Conservation (phyloP, 2,888 invertebrate genomes). For the Crioceris asparagi region DNA sequence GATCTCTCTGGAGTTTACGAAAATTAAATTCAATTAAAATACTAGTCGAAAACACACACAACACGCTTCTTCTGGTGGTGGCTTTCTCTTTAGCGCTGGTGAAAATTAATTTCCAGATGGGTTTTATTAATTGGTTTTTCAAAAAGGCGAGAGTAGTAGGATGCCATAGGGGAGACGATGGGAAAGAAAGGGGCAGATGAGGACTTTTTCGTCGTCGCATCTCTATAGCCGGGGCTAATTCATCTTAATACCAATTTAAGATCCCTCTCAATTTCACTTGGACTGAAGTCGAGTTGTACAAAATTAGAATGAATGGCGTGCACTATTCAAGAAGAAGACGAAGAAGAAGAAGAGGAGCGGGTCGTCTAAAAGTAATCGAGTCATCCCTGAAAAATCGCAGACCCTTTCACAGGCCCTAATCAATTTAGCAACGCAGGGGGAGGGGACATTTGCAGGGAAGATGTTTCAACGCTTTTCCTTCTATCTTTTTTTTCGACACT, state of each 20-base stretch:
- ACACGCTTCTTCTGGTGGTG: too few species aligned
- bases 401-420: conserved; percentile 25
- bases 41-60: too few species aligned
- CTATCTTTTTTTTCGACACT: too few species aligned
- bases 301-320: conserved; percentile 27
- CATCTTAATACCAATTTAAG: conserved; percentile 24
- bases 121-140: conserved; percentile 19
- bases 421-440: conserved; percentile 24
- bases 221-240: conserved; percentile 17
- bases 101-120: conserved; percentile 17
- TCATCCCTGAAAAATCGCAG: conserved; percentile 27
- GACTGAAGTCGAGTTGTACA: conserved; percentile 14
- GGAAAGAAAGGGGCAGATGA: neutral
- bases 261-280: conserved; percentile 19
- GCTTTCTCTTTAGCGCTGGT: too few species aligned
- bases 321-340: conserved; percentile 8
- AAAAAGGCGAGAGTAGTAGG: conserved; percentile 1
- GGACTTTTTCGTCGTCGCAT: neutral
- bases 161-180: neutral
- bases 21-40: too few species aligned
- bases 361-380: conserved; percentile 22
- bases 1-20: too few species aligned
- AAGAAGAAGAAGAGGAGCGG: neutral
- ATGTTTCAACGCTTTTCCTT: too few species aligned
- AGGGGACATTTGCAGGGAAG: too few species aligned